These are phyloP conservation scores for Vireo griseus DNA, from an alignment of 2,797 vertebrate species.

Conservation along the genomic window DNA sequence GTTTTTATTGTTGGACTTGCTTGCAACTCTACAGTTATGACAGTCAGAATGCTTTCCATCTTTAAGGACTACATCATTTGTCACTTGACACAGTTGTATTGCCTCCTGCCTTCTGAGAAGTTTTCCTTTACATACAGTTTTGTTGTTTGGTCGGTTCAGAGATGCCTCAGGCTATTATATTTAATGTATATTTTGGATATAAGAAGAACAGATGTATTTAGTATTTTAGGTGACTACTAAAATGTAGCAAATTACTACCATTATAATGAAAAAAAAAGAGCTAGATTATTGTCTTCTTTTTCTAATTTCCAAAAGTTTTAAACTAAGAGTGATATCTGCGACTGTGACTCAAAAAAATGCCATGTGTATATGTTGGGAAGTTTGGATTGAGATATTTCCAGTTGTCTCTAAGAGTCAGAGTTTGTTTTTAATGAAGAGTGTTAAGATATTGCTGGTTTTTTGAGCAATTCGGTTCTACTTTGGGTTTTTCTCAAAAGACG, in stretches of 20 bases:
- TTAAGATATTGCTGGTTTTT: background rate
- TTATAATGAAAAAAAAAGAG: background rate
- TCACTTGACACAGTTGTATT: background rate
- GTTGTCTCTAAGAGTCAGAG: background rate
- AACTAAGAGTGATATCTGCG: background rate
- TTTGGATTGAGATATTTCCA: background rate
- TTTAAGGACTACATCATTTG: background rate
- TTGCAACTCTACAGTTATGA: background rate
- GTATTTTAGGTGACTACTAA: background rate
- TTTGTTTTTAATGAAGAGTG: background rate
- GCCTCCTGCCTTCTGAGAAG: background rate
- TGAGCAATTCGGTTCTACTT: background rate
- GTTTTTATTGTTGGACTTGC: background rate
- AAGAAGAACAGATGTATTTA: background rate
- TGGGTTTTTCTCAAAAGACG: background rate
- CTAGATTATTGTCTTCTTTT: background rate
- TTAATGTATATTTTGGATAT: background rate
- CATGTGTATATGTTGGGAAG: background rate
- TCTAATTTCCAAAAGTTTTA: background rate
- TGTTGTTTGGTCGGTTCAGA: background rate
- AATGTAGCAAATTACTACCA: background rate
- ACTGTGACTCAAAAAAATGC: background rate
- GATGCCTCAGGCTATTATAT: background rate
- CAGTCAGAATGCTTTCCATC: background rate
- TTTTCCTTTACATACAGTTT: background rate